A percentile compares a stretch with the other conserved stretches of the same genome.
Evolutionary conservation across 2,888 invertebrate genomes (phyloP).

Genomic region (Oscheius sp.): DNA sequence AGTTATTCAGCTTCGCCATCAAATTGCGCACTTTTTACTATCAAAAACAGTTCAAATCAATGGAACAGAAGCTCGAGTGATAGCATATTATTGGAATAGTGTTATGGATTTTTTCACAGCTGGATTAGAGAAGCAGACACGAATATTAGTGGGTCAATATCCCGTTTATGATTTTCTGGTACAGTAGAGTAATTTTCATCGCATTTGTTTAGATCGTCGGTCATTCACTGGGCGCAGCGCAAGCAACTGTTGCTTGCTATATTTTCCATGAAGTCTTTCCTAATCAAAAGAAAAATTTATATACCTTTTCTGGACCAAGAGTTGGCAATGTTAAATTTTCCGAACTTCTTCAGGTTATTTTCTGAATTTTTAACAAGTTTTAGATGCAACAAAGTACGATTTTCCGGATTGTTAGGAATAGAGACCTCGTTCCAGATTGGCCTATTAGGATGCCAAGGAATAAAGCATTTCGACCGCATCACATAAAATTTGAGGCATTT

Average conservation of each 20-base stretch:
- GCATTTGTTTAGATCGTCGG: slow-evolving; percentile 1
- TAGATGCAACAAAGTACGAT: neutral
- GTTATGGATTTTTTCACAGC: neutral
- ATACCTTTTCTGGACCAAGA: slow-evolving; percentile 9
- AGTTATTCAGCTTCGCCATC: neutral
- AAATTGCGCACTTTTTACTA: neutral
- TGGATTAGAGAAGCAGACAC: neutral
- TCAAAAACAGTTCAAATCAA: neutral
- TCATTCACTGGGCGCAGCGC: neutral
- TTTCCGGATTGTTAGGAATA: slow-evolving; percentile 11
- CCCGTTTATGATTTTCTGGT: slow-evolving; percentile 11
- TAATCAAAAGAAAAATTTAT: neutral
- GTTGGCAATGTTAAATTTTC: slow-evolving; percentile 8
- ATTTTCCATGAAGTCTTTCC: slow-evolving; percentile 1
- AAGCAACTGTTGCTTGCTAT: neutral
- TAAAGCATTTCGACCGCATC: neutral
- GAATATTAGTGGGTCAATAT: neutral
- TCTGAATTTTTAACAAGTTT: neutral
- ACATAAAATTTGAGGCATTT: slow-evolving; percentile 1
- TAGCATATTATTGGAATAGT: neutral
- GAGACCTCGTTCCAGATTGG: slow-evolving; percentile 6
- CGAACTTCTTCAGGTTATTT: neutral
- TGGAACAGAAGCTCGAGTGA: neutral
- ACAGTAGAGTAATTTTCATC: neutral
- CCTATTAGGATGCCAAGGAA: neutral